Percentiles rank a stretch among this genome's conserved stretches.
These are phyloP conservation scores for Timema cristinae DNA, from an alignment of 2,888 invertebrate genomes.

Conservation along the genomic window DNA sequence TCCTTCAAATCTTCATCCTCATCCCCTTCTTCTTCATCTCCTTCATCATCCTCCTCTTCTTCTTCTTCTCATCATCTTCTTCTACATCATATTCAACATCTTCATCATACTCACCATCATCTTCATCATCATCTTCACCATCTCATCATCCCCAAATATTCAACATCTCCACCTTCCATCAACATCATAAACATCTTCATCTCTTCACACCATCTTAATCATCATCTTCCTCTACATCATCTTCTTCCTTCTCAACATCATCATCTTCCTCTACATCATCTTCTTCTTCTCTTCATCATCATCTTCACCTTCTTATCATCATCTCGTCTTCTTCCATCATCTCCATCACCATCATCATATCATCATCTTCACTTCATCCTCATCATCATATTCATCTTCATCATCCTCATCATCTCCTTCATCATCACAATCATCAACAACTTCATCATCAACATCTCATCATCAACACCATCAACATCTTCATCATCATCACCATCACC, in stretches of 20 bases:
- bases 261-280: neutral
- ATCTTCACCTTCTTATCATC: neutral
- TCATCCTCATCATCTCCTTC: conserved; percentile 10
- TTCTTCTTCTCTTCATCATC: conserved; percentile 1
- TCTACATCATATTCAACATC: conserved; percentile 18
- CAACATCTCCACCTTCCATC: neutral
- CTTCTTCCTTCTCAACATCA: neutral
- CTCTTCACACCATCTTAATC: neutral
- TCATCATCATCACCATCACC: conserved; percentile 16
- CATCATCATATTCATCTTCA: neutral
- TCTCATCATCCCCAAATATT: neutral
- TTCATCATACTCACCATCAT: conserved; percentile 10
- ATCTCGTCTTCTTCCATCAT: conserved; percentile 2
- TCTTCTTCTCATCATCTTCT: conserved; percentile 14
- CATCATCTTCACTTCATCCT: neutral
- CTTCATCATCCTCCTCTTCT: conserved; percentile 9
- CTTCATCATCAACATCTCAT: conserved; percentile 8
- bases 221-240: neutral
- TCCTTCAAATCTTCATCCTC: conserved; percentile 16
- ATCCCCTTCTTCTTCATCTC: conserved; percentile 16
- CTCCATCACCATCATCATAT: neutral
- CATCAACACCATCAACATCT: neutral
- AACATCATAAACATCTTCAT: neutral
- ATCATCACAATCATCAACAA: conserved; percentile 8
- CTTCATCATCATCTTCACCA: conserved; percentile 1